Percentiles rank a stretch among this genome's conserved stretches.
These are phyloP conservation scores for Celastrina argiolus DNA, from an alignment of 2,888 invertebrate species.

Conservation along the genomic window DNA sequence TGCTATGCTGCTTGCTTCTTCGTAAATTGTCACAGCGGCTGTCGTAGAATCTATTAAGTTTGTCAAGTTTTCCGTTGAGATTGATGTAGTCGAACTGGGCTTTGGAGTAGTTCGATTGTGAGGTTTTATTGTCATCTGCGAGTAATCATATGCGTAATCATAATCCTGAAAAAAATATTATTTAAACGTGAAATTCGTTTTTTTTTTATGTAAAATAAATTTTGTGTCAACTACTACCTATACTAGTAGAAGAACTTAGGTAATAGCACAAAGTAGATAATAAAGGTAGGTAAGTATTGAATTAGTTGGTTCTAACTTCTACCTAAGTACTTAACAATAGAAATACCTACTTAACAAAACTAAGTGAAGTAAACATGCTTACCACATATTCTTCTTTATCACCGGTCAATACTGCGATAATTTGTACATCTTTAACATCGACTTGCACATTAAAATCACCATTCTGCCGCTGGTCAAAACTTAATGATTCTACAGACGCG, in stretches of 20 bases:
- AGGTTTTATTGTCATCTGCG: conserved; percentile 84
- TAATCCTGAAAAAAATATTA: conserved; percentile 85
- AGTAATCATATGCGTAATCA: conserved; percentile 85
- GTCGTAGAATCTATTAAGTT: conserved; percentile 41
- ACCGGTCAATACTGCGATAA: conserved; percentile 82
- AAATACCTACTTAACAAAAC: background rate
- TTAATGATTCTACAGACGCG: conserved; percentile 42
- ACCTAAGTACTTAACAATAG: too few relatives aligned
- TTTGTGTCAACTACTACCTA: too few relatives aligned
- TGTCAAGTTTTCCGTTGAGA: conserved; percentile 33
- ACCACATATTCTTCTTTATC: conserved; percentile 80
- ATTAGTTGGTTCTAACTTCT: too few relatives aligned
- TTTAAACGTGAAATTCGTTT: too few relatives aligned
- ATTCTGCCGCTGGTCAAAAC: conserved; percentile 84
- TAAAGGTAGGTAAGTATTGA: too few relatives aligned
- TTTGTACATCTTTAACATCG: conserved; percentile 86
- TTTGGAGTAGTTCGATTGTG: conserved; percentile 61
- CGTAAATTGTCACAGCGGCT: conserved; percentile 33
- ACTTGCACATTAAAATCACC: conserved; percentile 89
- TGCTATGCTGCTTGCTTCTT: background rate
- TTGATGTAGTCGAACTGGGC: conserved; percentile 46
- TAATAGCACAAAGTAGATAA: too few relatives aligned
- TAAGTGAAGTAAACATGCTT: conserved; percentile 34
- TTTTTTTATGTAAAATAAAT: too few relatives aligned
- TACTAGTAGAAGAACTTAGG: too few relatives aligned